Evolutionary conservation across 2,113 vertebrate genomes (phyloP).

Genomic region (Sula dactylatra): DNA sequence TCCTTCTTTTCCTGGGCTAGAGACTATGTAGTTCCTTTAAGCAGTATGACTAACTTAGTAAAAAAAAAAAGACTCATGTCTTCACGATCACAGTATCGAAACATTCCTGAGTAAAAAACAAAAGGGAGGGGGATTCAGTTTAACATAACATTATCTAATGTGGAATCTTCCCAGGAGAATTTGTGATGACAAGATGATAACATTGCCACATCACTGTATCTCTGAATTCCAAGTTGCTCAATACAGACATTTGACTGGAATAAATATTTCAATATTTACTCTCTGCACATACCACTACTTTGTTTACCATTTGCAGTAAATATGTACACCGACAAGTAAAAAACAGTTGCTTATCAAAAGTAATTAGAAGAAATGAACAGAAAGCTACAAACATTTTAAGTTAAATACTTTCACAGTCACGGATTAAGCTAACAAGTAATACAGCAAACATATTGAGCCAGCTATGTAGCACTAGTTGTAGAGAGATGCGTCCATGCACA

Average conservation of each 20-base stretch:
- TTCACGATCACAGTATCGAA: background rate
- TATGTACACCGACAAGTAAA: background rate
- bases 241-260: background rate
- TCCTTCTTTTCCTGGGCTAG: background rate
- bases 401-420: background rate
- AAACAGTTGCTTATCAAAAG: background rate
- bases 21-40: background rate
- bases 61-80: background rate
- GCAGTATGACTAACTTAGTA: background rate
- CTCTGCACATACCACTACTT: background rate
- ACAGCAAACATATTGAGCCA: background rate
- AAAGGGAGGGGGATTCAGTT: slow-evolving; percentile 18
- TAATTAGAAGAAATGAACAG: background rate
- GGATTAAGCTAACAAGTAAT: background rate
- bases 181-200: background rate
- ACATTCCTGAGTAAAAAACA: slow-evolving; percentile 37
- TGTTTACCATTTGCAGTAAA: background rate
- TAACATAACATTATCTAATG: slow-evolving; percentile 21
- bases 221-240: slow-evolving; percentile 20
- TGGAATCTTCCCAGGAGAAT: slow-evolving; percentile 21
- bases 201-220: background rate
- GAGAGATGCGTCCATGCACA: background rate
- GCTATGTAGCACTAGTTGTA: background rate
- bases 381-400: background rate
- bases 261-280: background rate